Evolutionary conservation across 2,888 invertebrate genomes (phyloP).

Genomic region (Deilephila elpenor): DNA sequence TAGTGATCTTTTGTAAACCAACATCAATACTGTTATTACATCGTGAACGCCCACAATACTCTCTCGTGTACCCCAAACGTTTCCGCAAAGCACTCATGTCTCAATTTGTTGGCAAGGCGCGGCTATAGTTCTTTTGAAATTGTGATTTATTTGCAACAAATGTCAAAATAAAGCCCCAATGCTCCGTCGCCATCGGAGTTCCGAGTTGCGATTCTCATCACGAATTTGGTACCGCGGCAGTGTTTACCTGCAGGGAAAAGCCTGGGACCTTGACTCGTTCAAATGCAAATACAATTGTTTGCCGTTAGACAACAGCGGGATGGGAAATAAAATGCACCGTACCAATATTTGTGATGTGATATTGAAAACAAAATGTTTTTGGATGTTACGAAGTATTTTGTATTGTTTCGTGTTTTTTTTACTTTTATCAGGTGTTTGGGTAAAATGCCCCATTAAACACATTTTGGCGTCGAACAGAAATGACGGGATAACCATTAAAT

Average conservation of each 20-base stretch:
- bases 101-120: constrained; percentile 62
- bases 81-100: constrained; percentile 30
- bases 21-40: background rate
- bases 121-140: constrained; percentile 74
- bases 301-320: background rate
- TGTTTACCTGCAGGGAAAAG: background rate
- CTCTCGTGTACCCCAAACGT: background rate
- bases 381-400: background rate
- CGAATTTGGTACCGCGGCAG: background rate
- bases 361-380: background rate
- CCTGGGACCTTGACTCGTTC: background rate
- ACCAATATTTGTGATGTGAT: constrained; percentile 6
- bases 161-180: constrained; percentile 71
- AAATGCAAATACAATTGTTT: constrained; percentile 6
- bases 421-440: background rate
- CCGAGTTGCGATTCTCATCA: background rate
- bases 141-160: constrained; percentile 80
- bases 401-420: background rate
- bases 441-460: background rate
- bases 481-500: no score
- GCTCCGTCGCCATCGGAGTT: constrained; percentile 44
- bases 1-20: no score
- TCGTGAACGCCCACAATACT: background rate
- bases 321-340: background rate
- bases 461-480: no score